A percentile compares a stretch with the other conserved stretches of the same genome.
Evolutionary conservation across 2,888 invertebrate species (phyloP).

Genomic region (Clunio marinus): DNA sequence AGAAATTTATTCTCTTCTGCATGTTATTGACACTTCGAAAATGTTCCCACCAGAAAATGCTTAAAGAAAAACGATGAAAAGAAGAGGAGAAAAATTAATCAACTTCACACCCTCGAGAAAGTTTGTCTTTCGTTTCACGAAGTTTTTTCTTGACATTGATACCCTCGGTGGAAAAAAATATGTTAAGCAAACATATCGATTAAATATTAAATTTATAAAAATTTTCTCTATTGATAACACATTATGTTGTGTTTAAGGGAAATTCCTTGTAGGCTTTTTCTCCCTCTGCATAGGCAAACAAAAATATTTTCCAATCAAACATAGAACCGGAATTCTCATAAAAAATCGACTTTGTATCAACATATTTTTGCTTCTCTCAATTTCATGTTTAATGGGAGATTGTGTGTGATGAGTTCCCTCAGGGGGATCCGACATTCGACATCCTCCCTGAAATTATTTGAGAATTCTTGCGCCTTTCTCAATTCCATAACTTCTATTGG

Average conservation of each 20-base stretch:
- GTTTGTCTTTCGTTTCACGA: constrained; percentile 17
- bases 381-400: constrained; percentile 20
- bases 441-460: constrained; percentile 9
- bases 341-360: constrained; percentile 16
- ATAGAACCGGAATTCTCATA: background rate
- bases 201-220: constrained; percentile 31
- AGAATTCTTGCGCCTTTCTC: background rate
- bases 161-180: background rate
- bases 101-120: constrained; percentile 25
- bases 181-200: constrained; percentile 33
- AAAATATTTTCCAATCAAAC: constrained; percentile 38
- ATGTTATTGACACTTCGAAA: constrained; percentile 30
- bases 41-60: constrained; percentile 4
- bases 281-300: constrained; percentile 2
- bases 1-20: constrained; percentile 11
- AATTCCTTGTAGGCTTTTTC: background rate
- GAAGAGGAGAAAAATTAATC: constrained; percentile 21
- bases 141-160: constrained; percentile 26
- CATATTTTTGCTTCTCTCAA: constrained; percentile 4
- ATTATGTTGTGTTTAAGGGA: no score
- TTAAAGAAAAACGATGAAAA: background rate
- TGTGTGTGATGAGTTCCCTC: background rate
- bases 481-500: background rate
- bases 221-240: background rate
- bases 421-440: background rate